Percentiles rank a stretch among this genome's conserved stretches.
Evolutionary conservation across 2,797 vertebrate genomes (phyloP).

Genomic region (Rhabdomys pumilio): DNA sequence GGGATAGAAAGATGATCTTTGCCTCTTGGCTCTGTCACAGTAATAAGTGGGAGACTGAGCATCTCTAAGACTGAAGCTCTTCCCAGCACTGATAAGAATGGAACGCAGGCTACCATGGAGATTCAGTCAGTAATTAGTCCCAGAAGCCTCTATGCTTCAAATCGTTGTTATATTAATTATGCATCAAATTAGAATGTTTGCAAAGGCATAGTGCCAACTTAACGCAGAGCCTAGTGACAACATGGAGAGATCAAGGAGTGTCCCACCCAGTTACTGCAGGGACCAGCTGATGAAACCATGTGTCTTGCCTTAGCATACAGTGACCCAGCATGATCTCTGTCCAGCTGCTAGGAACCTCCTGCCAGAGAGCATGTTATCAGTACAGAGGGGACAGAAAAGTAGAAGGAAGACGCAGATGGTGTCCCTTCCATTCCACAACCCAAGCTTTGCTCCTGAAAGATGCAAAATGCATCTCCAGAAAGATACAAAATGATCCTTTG

Average conservation of each 20-base stretch:
- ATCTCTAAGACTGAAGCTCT: constrained; percentile 88
- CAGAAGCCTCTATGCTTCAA: constrained; percentile 85
- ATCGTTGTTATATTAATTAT: constrained; percentile 84
- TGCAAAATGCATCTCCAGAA: not conserved
- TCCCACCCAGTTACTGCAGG: constrained; percentile 73
- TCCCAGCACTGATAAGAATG: constrained; percentile 89
- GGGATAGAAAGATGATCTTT: constrained; percentile 86
- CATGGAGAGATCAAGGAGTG: constrained; percentile 55
- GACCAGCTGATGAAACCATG: constrained; percentile 58
- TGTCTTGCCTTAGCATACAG: not conserved
- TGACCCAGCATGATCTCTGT: constrained; percentile 80
- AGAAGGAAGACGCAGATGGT: not conserved
- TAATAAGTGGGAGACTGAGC: constrained; percentile 87
- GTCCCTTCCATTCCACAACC: not conserved
- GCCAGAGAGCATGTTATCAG: constrained; percentile 52
- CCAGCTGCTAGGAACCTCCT: constrained; percentile 69
- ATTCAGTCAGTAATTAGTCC: constrained; percentile 87
- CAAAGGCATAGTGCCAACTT: constrained; percentile 84
- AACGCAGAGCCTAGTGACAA: constrained; percentile 63
- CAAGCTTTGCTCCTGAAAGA: constrained; percentile 33
- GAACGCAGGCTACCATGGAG: constrained; percentile 88
- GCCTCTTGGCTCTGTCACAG: constrained; percentile 86
- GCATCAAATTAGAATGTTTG: constrained; percentile 84
- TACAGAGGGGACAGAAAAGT: constrained; percentile 6
- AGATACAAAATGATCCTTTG: constrained; percentile 28